Evolutionary conservation across 2,113 vertebrate genomes (phyloP), one percentile per base, ranked within the genome.

Genomic region (Forbesichthys agassizii): DNA sequence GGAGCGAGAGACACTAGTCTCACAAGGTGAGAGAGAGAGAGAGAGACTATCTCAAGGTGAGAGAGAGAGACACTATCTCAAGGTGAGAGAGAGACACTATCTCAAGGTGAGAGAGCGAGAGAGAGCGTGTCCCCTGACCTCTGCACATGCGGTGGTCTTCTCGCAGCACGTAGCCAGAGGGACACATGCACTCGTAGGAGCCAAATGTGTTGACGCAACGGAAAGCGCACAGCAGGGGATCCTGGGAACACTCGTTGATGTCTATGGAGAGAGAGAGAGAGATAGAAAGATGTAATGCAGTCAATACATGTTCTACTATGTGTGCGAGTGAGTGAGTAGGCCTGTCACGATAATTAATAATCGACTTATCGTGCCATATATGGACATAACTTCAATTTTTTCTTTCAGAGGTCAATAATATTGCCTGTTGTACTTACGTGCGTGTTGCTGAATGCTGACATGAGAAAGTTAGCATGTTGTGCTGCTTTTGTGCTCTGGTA

Each of bases 161-260:
- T 9, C 96, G 79, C 79, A 98, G 93, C 56, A 94, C 89, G 0
- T 99, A 99, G 9, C 96, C 96, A 0, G 93, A 85, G 0, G 97
- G 96, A 88, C 97, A 99, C 85, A 94, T 94, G 65, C 96, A 99
- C 80, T 94, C 90, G 2, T 98, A 98, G 78, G 96, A 95, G 55
- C 96, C 97, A 1, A 95, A 93, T 0, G 95, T 96, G 92, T 98
- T 99, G 80, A 93, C 93, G 75, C 97, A 99, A 48, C 96, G 95
- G 94, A 99, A 99, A 56, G 96, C 97, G 0, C 96, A 99, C 71
- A 97, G 95, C 81, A 97, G 87, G 0, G 96, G 96, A 75, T 98
- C 98, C 84, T 94, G 85, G 3, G 93, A 79, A 1, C 97, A 99
- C 79, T 99, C 96, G 0, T 99, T 96, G 57, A 98, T 92, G 68